These are phyloP conservation scores for Lasiurus cinereus DNA, from an alignment of 2,113 vertebrate genomes.

Conservation along the genomic window DNA sequence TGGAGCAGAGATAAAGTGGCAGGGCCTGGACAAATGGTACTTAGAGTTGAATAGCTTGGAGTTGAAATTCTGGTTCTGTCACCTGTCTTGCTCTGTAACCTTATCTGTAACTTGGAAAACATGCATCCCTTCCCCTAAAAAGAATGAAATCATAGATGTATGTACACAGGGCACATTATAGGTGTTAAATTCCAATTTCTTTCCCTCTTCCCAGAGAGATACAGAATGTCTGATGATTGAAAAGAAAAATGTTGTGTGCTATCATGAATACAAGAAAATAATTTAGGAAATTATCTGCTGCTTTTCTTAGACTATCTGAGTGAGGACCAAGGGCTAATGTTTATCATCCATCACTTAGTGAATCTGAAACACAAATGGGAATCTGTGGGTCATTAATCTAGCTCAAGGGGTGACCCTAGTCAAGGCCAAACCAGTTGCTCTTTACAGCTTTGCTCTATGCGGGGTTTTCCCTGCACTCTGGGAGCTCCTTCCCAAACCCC, in stretches of 20 bases:
- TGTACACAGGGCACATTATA: neutral
- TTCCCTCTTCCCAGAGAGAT: neutral
- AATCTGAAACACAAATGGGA: conserved; percentile 52
- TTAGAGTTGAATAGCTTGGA: neutral
- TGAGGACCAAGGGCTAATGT: neutral
- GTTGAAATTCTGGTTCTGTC: conserved; percentile 25
- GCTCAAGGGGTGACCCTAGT: conserved; percentile 47
- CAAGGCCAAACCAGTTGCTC: neutral
- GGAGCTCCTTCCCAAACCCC: neutral
- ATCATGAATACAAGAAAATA: conserved; percentile 16
- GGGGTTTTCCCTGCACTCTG: neutral
- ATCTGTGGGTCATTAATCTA: conserved; percentile 23
- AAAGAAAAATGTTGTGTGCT: neutral
- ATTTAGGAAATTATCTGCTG: neutral
- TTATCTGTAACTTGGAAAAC: neutral
- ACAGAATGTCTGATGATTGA: neutral
- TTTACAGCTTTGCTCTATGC: neutral
- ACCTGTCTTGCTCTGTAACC: neutral
- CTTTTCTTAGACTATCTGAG: conserved; percentile 43
- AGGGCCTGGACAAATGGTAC: neutral
- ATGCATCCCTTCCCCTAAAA: neutral
- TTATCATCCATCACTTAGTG: conserved; percentile 26
- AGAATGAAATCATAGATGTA: neutral
- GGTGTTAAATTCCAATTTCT: neutral
- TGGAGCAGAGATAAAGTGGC: neutral